Evolutionary conservation across 2,797 vertebrate genomes (phyloP), one percentile per base, ranked within the genome.

Genomic region (Rachycentron canadum): DNA sequence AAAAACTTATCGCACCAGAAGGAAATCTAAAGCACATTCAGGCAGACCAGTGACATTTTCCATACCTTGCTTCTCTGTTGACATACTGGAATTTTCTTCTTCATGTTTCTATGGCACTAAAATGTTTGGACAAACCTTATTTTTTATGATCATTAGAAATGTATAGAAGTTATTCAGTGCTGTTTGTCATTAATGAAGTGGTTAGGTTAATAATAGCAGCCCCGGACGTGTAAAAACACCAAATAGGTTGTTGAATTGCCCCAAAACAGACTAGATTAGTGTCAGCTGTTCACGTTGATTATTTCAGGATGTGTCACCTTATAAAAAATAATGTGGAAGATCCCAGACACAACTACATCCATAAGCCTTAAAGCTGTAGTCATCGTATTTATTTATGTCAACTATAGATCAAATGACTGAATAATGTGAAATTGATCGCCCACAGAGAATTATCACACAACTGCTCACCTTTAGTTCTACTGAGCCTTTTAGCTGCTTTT

Each of bases 1-100:
- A 87, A 76, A 88, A 81, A 71, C 34, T 45, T 85, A 89, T 81
- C 53, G 72, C 79, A 78, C 81, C 81, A 76, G 62, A 58, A 84
- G 87, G 81, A 91, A 88, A 86, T 82, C 67, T 69, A 14, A 55
- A 85, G 73, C 76, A 61, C 76, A 70, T 66, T 25, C 60, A 89
- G 68, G 61, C 78, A 60, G 55, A 30, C 76, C 45, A 4, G 67
- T 86, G 81, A 84, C 83, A 72, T 81, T 72, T 81, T 70, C 71
- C 74, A 45, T 60, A 71, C 14, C 17, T 30, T 10, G 30, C 34
- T 50, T 28, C 58, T 81, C 65, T 81, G 77, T 78, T 85, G 68
- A 74, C 53, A 61, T 55, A 68, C 41, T 30, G 72, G 56, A 79
- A 45, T 81, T 61, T 57, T 7, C 52, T 47, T 65, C 68, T 45